phyloP scores from a whole-genome alignment of 2,113 vertebrate genomes.

The Geococcyx californianus region DNA sequence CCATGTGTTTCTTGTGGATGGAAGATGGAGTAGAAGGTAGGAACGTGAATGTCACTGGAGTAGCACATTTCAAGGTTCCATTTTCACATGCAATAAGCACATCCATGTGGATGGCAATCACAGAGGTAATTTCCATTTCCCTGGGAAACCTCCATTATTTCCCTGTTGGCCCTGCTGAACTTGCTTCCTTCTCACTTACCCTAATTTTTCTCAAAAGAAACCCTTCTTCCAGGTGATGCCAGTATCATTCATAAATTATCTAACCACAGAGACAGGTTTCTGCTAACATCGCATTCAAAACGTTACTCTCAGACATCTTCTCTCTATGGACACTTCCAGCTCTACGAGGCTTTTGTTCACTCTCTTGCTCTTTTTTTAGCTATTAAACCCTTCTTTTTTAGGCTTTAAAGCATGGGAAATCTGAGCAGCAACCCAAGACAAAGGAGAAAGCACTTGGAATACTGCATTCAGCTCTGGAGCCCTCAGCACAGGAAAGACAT shows the following conservation, averaged over 20 bases:
- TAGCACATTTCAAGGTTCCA: neutral
- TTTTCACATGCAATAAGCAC: neutral
- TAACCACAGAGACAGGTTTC: neutral
- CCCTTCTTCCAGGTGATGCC: neutral
- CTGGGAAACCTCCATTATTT: neutral
- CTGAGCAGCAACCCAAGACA: neutral
- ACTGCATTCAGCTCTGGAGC: no score
- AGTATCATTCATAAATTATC: no score
- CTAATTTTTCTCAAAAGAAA: neutral
- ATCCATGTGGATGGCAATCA: neutral
- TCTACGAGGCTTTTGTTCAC: accelerated
- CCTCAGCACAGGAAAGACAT: no score
- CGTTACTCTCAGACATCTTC: accelerated
- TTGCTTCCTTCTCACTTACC: neutral
- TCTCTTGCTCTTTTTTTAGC: neutral
- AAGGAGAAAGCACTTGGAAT: neutral
- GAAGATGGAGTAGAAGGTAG: neutral
- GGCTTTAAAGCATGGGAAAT: neutral
- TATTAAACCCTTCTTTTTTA: neutral
- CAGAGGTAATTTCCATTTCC: neutral
- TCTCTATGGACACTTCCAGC: neutral
- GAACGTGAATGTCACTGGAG: no score
- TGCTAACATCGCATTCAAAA: neutral
- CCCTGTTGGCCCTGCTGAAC: neutral
- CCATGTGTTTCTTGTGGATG: accelerated